Base-by-base conservation (phyloP, 2,888 invertebrate genomes). In the Rutpela maculata region DNA sequence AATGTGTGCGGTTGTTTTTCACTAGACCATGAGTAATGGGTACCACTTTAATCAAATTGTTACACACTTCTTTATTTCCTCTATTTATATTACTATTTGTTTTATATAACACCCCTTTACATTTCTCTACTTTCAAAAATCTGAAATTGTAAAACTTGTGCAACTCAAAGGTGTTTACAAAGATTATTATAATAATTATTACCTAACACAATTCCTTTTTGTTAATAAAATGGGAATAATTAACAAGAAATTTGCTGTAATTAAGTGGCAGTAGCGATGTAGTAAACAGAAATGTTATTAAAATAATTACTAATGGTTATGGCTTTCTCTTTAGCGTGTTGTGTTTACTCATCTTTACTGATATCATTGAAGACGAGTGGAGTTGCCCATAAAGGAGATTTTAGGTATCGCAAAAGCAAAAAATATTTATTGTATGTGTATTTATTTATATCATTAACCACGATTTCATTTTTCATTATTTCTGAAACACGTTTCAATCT, bases 151-250 rank as follows among this genome's bases (percentile, higher is more conserved):
- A n/a, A 50, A 50, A 50, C n/a, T 50, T 50, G 50, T n/a, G n/a
- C 50, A 50, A 50, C 50, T 50, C 12, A 43, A 43, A 50, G 4
- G 15, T n/a, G 31, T 22, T 6, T 60, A 22, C n/a, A n/a, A 1
- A 35, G 35, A 35, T 62, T 26, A 62, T 35, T 62, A 62, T 62
- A 62, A 62, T 35, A n/a, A 35, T 17, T 22, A 62, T 62, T 62
- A 62, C n/a, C 17, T 26, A 62, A 31, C 62, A 17, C 6, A n/a
- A 17, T 50, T 62, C 15, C 26, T 62, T 62, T 62, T 35, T 62
- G 35, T 31, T 50, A n/a, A 15, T 50, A 50, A 62, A 35, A 62
- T 62, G 17, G 35, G 62, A 62, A 62, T 62, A 62, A 62, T 62
- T 62, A 62, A 62, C 62, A 62, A 31, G 35, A 35, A 35, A 35